Conservation (phyloP, 2,888 invertebrate genomes). For the Hyposoter didymator region DNA sequence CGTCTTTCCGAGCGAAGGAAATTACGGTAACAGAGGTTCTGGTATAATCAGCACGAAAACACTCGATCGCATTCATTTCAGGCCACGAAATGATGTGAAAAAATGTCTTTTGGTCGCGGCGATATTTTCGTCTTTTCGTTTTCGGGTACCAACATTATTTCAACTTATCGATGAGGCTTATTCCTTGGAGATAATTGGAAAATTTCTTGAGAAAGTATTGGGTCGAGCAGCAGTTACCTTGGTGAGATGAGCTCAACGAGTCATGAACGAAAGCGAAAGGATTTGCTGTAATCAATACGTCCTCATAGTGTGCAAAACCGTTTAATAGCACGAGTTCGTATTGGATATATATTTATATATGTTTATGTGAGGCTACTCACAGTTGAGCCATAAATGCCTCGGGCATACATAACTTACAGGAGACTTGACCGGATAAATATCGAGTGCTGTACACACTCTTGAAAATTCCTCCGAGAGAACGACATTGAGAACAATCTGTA, state of each 20-base stretch:
- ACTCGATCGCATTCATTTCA: not conserved
- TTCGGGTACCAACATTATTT: not conserved
- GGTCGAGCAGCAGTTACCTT: conserved; percentile 8
- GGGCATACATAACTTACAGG: conserved; percentile 39
- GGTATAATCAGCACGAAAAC: not conserved
- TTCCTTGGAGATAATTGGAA: conserved; percentile 6
- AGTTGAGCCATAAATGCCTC: conserved; percentile 54
- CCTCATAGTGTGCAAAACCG: conserved; percentile 48
- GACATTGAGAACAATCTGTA: conserved; percentile 6
- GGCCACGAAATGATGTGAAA: not conserved
- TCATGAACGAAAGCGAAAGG: conserved; percentile 63
- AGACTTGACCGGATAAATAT: conserved; percentile 26
- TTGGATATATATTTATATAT: conserved; percentile 11
- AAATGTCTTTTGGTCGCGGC: not conserved
- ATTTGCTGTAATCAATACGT: conserved; percentile 61
- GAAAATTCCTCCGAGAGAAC: conserved; percentile 44
- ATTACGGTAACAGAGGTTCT: too few species aligned
- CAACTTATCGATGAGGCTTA: not conserved
- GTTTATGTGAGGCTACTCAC: conserved; percentile 12
- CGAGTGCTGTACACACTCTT: conserved; percentile 44
- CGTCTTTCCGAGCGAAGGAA: too few species aligned
- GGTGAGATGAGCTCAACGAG: conserved; percentile 47
- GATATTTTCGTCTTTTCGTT: not conserved
- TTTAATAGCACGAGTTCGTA: conserved; percentile 54
- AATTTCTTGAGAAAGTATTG: conserved; percentile 47